Evolutionary conservation across 2,113 vertebrate species (phyloP).

Genomic region (Ursus arctos): DNA sequence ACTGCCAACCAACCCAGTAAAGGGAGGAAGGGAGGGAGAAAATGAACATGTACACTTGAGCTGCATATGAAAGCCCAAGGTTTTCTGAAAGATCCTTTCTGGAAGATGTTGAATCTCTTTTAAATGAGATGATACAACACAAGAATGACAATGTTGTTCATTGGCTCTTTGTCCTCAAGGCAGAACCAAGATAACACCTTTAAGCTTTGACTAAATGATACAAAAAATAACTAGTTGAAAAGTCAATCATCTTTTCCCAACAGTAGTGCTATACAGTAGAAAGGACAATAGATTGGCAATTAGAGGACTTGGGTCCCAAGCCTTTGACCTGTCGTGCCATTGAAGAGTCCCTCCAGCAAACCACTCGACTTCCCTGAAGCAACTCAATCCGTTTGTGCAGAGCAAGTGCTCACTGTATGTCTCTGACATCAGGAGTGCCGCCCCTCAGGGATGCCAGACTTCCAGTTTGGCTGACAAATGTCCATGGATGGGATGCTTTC

Average conservation of each 20-base stretch:
- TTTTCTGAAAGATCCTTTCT: constrained; percentile 20
- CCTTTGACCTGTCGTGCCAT: background rate
- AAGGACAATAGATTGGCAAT: background rate
- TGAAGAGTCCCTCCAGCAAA: background rate
- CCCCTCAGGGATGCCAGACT: background rate
- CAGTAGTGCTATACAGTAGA: background rate
- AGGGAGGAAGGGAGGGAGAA: background rate
- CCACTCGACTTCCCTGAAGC: background rate
- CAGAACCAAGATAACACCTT: background rate
- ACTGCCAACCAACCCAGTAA: background rate
- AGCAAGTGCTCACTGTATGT: background rate
- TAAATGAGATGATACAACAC: background rate
- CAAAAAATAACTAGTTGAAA: background rate
- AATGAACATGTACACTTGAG: background rate
- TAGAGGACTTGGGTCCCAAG: background rate
- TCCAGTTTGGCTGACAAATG: background rate
- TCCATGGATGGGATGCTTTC: background rate
- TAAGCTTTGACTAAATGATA: background rate
- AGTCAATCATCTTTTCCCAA: background rate
- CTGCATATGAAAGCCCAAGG: background rate
- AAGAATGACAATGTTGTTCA: background rate
- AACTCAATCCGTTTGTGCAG: background rate
- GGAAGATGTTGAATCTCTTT: background rate
- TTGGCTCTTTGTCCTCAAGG: background rate
- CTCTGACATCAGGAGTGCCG: rapidly evolving